Conservation (phyloP, 2,797 vertebrate species). For the Dromococcyx pavoninus region DNA sequence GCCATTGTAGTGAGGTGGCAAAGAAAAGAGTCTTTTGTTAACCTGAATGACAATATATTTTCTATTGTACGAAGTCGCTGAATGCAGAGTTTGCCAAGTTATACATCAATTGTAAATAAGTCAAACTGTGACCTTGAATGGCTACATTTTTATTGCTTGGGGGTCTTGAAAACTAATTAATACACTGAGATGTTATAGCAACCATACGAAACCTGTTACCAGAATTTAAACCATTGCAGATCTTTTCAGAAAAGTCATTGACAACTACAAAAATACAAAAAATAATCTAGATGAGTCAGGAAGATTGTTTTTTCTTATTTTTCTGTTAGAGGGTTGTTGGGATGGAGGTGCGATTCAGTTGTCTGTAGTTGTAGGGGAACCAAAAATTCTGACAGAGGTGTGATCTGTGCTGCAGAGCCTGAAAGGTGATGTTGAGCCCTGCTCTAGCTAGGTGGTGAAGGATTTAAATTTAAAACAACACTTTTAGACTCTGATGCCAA, state of each 20-base stretch:
- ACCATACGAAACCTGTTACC: conserved; percentile 73
- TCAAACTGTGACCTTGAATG: conserved; percentile 80
- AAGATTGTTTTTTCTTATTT: neutral
- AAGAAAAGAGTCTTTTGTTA: conserved; percentile 81
- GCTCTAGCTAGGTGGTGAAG: neutral
- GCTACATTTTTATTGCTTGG: conserved; percentile 71
- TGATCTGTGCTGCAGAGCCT: neutral
- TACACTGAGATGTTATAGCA: conserved; percentile 63
- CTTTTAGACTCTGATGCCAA: neutral
- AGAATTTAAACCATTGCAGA: conserved; percentile 37
- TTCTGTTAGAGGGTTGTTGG: neutral
- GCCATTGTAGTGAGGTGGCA: conserved; percentile 80
- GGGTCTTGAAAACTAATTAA: conserved; percentile 78
- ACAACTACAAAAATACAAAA: neutral
- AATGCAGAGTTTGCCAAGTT: conserved; percentile 75
- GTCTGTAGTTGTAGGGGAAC: neutral
- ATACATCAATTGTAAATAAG: conserved; percentile 80
- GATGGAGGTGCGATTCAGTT: neutral
- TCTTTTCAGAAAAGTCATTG: neutral
- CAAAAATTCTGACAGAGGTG: neutral
- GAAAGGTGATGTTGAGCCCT: neutral
- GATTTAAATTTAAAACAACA: neutral
- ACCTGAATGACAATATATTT: conserved; percentile 81
- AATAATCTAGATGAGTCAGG: neutral
- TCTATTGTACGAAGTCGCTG: conserved; percentile 72